These are phyloP conservation scores for Trissoscelio sp. DNA, from an alignment of 2,888 invertebrate genomes.

Conservation along the genomic window DNA sequence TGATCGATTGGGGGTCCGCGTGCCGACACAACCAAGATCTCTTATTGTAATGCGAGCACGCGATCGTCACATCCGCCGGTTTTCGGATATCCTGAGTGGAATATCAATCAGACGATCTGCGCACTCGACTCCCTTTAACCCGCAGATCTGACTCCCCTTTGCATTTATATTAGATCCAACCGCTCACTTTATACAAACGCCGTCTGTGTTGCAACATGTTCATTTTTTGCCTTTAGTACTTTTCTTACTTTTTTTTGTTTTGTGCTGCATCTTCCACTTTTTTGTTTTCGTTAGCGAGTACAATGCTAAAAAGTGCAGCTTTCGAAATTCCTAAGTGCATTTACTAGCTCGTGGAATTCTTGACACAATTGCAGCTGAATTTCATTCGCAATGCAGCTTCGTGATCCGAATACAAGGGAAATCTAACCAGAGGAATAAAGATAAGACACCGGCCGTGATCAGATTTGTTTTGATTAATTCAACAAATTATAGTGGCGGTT, in stretches of 20 bases:
- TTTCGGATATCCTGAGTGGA: constrained; percentile 78
- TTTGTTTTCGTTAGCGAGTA: constrained; percentile 46
- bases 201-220: background rate
- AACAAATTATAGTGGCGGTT: constrained; percentile 25
- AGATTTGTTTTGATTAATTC: constrained; percentile 46
- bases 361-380: constrained; percentile 62
- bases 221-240: background rate
- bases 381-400: constrained; percentile 49
- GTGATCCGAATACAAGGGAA: constrained; percentile 54
- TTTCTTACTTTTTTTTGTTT: background rate
- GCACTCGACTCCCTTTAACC: constrained; percentile 66
- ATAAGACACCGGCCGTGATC: constrained; percentile 33
- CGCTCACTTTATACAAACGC: constrained; percentile 47
- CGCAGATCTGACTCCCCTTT: constrained; percentile 66
- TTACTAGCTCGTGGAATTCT: constrained; percentile 55
- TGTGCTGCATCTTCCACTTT: background rate
- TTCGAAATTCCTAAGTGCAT: constrained; percentile 56
- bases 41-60: constrained; percentile 74
- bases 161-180: constrained; percentile 72
- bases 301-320: constrained; percentile 47
- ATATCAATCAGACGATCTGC: constrained; percentile 78
- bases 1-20: constrained; percentile 50
- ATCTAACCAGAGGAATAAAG: constrained; percentile 31
- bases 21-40: constrained; percentile 67
- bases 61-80: constrained; percentile 74